Evolutionary conservation across 2,797 vertebrate genomes (phyloP).

Genomic region (Pangasius mekongensis): DNA sequence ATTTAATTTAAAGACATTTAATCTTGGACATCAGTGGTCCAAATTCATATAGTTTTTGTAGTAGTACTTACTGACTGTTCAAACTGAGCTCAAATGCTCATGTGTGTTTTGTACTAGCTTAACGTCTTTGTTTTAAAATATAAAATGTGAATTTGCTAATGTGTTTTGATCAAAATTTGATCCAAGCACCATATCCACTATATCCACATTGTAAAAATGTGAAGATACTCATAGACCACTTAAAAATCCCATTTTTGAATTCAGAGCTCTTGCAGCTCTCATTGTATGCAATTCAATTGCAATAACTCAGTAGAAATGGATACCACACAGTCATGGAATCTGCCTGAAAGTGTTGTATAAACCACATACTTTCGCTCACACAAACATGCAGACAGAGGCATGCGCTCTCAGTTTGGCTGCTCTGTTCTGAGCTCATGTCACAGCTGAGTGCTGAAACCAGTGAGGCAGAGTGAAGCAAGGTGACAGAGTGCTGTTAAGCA

Average conservation of each 20-base stretch:
- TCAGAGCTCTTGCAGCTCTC: neutral
- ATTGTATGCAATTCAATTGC: neutral
- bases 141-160: neutral
- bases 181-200: neutral
- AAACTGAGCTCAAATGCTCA: neutral
- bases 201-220: neutral
- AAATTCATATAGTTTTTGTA: neutral
- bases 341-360: neutral
- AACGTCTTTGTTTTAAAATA: neutral
- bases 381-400: slow-evolving; percentile 26
- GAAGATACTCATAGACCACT: neutral
- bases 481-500: slow-evolving; percentile 42
- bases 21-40: neutral
- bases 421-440: slow-evolving; percentile 37
- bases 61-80: neutral
- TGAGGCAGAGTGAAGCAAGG: slow-evolving; percentile 30
- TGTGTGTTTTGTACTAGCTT: neutral
- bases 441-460: slow-evolving; percentile 42
- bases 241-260: neutral
- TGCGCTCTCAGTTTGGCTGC: slow-evolving; percentile 27
- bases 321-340: neutral
- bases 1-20: no score
- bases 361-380: neutral
- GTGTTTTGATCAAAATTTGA: neutral
- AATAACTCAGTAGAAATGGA: neutral